Evolutionary conservation across 2,888 invertebrate genomes (phyloP), one percentile per base, ranked within the genome.

Genomic region (Pyrochroa serraticornis): DNA sequence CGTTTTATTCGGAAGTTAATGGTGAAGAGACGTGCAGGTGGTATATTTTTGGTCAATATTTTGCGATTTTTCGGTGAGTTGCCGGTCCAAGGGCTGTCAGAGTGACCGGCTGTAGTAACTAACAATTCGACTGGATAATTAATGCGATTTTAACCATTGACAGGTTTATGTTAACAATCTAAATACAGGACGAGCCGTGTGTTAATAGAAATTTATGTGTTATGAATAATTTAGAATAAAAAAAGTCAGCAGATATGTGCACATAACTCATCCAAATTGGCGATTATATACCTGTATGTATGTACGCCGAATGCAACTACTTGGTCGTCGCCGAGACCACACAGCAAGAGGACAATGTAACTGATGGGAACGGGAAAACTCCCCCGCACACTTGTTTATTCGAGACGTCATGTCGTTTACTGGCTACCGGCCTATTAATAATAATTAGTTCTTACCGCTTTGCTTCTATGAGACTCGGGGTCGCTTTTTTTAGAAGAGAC

Each of bases 161-260:
- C 75, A 75, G 75, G 67, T 76, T 76, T 76, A 76, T 75, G 75
- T 73, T 74, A 73, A 74, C 74, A 74, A 75, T 75, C 75, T 72
- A 71, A 69, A 75, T 71, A 72, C 69, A 69, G 73, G 71, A 71
- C 70, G 65, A 67, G 68, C 68, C 64, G 67, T 70, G 70, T 73
- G 71, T 72, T 71, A 73, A 75, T 72, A 71, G 71, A 71, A 73
- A 76, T 75, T 76, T 75, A 76, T 76, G 75, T 71, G 69, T 74
- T 76, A 74, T 74, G 75, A 76, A 76, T 76, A 75, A 76, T 74
- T 76, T 74, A 70, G 68, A 70, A 69, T 67, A 60, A 69, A 67
- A 69, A 69, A 71, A 71, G 70, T 71, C 68, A 67, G 67, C 68
- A 69, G 71, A 70, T 74, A 73, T 68, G 67, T 66, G 66, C 62